A percentile compares a stretch with the other conserved stretches of the same genome.
These are phyloP conservation scores for Mesoclemmys tuberculata DNA, from an alignment of 2,113 vertebrate genomes.

Conservation along the genomic window DNA sequence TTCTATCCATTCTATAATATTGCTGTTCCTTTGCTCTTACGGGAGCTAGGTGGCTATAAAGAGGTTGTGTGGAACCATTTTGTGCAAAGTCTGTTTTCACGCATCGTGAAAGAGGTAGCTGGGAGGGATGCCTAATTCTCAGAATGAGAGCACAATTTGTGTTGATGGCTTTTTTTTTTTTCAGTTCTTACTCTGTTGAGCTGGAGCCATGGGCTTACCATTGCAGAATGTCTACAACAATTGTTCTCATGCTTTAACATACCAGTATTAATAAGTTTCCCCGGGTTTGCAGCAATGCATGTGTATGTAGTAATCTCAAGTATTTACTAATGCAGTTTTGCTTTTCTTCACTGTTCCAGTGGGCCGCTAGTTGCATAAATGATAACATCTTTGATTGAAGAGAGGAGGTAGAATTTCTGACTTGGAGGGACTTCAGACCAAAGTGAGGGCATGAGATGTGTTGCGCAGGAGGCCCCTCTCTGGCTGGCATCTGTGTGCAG, in stretches of 20 bases:
- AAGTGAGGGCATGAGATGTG: not conserved
- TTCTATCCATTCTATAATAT: not conserved
- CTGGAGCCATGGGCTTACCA: not conserved
- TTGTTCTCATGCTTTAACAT: fast-evolving
- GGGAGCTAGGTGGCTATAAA: not conserved
- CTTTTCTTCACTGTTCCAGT: conserved; percentile 9
- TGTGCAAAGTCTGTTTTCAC: not conserved
- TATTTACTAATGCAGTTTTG: not conserved
- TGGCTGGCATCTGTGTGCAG: conserved; percentile 15
- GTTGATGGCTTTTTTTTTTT: not conserved
- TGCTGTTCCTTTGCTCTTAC: not conserved
- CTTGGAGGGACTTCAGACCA: conserved; percentile 1
- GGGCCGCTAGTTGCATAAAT: not conserved
- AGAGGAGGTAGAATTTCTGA: not conserved
- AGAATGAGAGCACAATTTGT: not conserved
- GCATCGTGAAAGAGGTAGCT: not conserved
- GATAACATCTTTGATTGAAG: not conserved
- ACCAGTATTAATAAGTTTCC: not conserved
- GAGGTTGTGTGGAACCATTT: not conserved
- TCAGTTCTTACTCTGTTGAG: not conserved
- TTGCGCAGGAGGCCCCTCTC: not conserved
- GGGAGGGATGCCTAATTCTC: not conserved
- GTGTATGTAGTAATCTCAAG: not conserved
- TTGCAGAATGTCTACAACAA: not conserved
- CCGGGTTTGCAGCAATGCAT: not conserved